These are phyloP conservation scores for Acronicta leporina DNA, from an alignment of 2,888 invertebrate genomes.

Conservation along the genomic window DNA sequence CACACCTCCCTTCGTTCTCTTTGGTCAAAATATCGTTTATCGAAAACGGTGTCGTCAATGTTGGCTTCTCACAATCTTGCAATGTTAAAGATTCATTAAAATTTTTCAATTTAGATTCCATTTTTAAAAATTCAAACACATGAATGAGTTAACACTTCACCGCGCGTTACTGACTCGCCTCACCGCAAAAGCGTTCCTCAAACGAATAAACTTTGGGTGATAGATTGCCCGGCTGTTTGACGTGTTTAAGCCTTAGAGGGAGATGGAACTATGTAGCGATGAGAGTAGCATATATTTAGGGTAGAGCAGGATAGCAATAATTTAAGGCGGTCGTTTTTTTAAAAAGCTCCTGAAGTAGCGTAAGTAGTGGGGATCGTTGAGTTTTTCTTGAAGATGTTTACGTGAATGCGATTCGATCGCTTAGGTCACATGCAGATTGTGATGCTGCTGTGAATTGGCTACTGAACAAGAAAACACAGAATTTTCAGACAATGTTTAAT, in stretches of 20 bases:
- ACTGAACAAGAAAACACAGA: constrained; percentile 1
- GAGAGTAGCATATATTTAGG: constrained; percentile 22
- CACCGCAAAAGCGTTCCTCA: constrained; percentile 86
- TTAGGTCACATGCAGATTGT: constrained; percentile 73
- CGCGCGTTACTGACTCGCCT: constrained; percentile 76
- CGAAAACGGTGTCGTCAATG: constrained; percentile 91
- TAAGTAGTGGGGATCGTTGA: constrained; percentile 88
- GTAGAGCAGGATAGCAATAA: constrained; percentile 66
- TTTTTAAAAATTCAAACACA: constrained; percentile 65
- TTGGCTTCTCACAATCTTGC: constrained; percentile 83
- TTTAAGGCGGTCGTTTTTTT: constrained; percentile 82
- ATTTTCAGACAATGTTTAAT: too few relatives aligned
- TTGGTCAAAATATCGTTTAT: constrained; percentile 92
- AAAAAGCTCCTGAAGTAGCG: constrained; percentile 85
- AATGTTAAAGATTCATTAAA: constrained; percentile 75
- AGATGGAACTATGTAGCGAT: constrained; percentile 63
- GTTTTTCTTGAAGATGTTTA: constrained; percentile 89
- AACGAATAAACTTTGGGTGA: constrained; percentile 88
- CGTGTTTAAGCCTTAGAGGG: constrained; percentile 82
- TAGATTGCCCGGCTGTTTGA: constrained; percentile 86
- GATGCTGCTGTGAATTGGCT: constrained; percentile 66
- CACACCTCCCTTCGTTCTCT: constrained; percentile 83
- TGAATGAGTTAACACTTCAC: constrained; percentile 69
- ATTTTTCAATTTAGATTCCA: constrained; percentile 83
- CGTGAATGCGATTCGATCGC: constrained; percentile 87